Conservation (phyloP, 2,113 vertebrate species). For the Cynoglossus semilaevis region DNA sequence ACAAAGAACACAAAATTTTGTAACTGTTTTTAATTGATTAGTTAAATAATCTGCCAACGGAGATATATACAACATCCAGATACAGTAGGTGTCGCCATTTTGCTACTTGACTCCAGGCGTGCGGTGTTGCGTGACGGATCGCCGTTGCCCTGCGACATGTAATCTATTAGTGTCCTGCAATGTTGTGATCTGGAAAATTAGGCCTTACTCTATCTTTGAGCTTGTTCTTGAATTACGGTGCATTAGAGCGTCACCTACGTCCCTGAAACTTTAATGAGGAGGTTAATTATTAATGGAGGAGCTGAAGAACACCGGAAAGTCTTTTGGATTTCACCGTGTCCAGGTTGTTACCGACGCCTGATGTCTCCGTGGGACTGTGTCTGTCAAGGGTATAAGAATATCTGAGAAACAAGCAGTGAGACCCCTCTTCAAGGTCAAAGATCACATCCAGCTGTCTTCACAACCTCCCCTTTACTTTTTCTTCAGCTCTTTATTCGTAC, state of each 20-base stretch:
- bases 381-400: not conserved
- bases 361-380: conserved; percentile 2
- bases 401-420: not conserved
- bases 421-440: too few relatives aligned
- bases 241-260: conserved; percentile 32
- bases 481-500: not conserved
- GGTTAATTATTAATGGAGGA: conserved; percentile 52
- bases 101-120: not conserved
- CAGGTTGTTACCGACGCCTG: conserved; percentile 12
- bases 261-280: conserved; percentile 41
- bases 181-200: conserved; percentile 46
- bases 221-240: conserved; percentile 35
- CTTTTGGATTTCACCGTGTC: conserved; percentile 23
- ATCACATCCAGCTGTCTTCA: too few relatives aligned
- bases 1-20: too few relatives aligned
- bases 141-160: conserved; percentile 5
- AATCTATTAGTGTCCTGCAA: conserved; percentile 29
- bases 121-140: not conserved
- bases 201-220: conserved; percentile 15
- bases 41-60: too few relatives aligned
- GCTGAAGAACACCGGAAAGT: conserved; percentile 38
- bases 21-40: too few relatives aligned
- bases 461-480: not conserved
- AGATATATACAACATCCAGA: too few relatives aligned
- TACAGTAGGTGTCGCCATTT: not conserved